These are phyloP conservation scores for Pluvialis apricaria DNA, from an alignment of 2,113 vertebrate genomes.

Conservation along the genomic window DNA sequence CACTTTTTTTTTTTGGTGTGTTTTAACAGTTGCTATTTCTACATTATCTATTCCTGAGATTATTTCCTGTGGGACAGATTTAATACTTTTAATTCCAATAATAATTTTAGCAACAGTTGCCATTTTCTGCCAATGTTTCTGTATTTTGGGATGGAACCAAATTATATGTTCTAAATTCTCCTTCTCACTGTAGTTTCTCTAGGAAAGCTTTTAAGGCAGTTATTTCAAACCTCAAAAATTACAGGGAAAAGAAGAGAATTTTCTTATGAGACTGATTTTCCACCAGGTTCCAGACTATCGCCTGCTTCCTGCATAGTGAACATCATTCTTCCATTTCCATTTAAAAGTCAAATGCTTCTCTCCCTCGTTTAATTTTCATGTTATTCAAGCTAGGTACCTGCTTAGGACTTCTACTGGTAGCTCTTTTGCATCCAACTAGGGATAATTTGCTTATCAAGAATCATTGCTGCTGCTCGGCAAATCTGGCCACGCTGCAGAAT, in stretches of 20 bases:
- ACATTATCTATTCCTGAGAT: slow-evolving; percentile 32
- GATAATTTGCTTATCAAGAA: background rate
- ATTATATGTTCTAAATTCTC: slow-evolving; percentile 8
- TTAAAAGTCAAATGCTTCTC: slow-evolving; percentile 30
- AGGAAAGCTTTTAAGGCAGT: slow-evolving; percentile 4
- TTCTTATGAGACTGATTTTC: slow-evolving; percentile 10
- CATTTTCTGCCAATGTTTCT: slow-evolving; percentile 52
- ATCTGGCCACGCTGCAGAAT: background rate
- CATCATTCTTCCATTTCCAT: slow-evolving; percentile 7
- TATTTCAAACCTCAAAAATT: slow-evolving; percentile 1
- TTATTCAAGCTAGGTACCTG: background rate
- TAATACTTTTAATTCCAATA: slow-evolving; percentile 41
- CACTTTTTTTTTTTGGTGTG: background rate
- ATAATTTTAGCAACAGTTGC: slow-evolving; percentile 32
- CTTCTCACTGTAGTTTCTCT: background rate
- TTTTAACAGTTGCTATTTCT: slow-evolving; percentile 52
- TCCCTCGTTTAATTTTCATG: background rate
- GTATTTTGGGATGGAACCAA: slow-evolving; percentile 1
- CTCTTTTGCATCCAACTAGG: background rate
- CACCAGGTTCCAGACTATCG: background rate
- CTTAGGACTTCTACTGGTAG: background rate
- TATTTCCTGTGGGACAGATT: slow-evolving; percentile 50
- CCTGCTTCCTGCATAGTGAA: background rate
- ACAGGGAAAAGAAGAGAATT: background rate
- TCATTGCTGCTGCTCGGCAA: background rate